Conservation (phyloP, 2,113 vertebrate species). For the Siniperca knerii region DNA sequence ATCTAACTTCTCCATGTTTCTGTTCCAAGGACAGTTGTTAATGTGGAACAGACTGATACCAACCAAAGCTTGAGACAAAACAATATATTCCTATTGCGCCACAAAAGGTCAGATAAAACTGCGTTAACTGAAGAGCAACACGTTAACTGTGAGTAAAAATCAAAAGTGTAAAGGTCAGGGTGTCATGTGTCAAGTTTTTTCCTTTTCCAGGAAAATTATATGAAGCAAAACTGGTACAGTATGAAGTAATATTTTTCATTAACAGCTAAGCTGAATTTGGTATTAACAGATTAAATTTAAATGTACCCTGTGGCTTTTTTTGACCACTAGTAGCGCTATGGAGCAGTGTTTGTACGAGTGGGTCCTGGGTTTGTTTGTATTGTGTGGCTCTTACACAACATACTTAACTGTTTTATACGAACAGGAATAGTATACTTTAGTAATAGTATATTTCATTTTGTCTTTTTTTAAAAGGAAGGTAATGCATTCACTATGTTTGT, state of each 20-base stretch:
- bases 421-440: not conserved
- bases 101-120: not conserved
- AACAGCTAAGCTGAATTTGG: not conserved
- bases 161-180: not conserved
- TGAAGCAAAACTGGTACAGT: not conserved
- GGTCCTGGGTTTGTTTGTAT: no score
- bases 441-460: not conserved
- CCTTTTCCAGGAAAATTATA: not conserved
- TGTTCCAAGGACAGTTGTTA: not conserved
- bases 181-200: not conserved
- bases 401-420: not conserved
- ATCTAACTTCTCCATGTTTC: not conserved
- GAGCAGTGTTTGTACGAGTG: no score
- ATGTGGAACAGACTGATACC: not conserved
- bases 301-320: no score
- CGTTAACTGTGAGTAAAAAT: not conserved
- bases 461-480: not conserved
- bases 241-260: not conserved
- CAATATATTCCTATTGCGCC: not conserved
- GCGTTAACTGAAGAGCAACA: not conserved
- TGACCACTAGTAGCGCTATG: no score
- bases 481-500: not conserved
- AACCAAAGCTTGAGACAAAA: not conserved
- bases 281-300: not conserved
- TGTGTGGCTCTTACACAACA: no score